A percentile compares a stretch with the other conserved stretches of the same genome.
Conservation (phyloP, 30 jellyfish, hydroid and myxozoan species). For the Chironex yamaguchii region DNA sequence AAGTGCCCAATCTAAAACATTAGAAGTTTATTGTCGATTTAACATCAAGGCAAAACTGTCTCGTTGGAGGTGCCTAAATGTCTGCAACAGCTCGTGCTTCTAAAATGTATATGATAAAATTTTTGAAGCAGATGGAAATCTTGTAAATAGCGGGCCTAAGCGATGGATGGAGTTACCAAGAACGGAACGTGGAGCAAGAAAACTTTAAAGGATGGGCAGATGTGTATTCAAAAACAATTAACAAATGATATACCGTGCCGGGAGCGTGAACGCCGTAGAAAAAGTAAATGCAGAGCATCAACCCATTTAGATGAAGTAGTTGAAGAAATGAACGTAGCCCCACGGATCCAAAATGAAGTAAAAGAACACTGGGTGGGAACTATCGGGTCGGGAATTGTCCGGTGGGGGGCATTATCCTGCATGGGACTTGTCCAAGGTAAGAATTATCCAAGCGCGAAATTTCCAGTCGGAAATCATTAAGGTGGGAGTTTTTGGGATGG, state of each 20-base stretch:
- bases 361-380: no score
- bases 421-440: no score
- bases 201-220: neutral
- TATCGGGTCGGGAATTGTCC: no score
- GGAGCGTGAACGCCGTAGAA: neutral
- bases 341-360: no score
- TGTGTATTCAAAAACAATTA: neutral
- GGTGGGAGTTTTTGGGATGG: no score
- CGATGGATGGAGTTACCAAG: neutral
- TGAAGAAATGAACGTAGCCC: neutral
- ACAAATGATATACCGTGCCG: neutral
- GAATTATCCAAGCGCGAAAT: no score
- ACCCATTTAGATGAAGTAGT: neutral
- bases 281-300: neutral
- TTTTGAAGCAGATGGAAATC: neutral
- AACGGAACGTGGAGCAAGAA: neutral
- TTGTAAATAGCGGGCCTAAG: neutral
- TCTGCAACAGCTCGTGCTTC: neutral
- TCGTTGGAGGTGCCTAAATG: slow-evolving; percentile 2
- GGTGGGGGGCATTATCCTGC: no score
- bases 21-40: no score
- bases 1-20: no score
- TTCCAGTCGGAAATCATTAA: no score
- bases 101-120: neutral
- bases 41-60: no score